Base-by-base conservation (phyloP, 2,113 vertebrate species). In the Passer domesticus region DNA sequence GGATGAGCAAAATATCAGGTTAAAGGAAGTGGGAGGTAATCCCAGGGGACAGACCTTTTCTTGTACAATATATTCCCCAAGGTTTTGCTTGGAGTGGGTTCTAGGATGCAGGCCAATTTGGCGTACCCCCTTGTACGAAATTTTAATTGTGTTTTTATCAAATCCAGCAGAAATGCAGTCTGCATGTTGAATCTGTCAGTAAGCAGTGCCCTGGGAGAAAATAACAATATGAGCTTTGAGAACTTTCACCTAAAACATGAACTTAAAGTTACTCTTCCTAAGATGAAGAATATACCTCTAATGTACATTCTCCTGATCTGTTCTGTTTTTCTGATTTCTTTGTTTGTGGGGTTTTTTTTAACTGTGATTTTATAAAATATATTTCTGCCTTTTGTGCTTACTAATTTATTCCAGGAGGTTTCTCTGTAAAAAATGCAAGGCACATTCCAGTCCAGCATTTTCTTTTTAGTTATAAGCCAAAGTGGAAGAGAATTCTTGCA, bases 141-240 rank as follows among this genome's bases (percentile, higher is more conserved):
- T 97, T 98, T 98, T 98, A 98, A 98, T 98, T 98, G 97, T 97
- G 96, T 96, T 97, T 98, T 98, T 97, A 98, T 97, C 96, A 98
- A 98, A 97, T 95, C 85, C 96, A 96, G 85, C 96, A 98, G 94
- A 96, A 98, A 97, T 95, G 92, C 96, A 89, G 89, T 90, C 94
- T 49, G 91, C 87, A 60, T 94, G 88, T 94, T 97, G 90, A 97
- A 97, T 97, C 85, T 95, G 88, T 95, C 92, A 91, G 75, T 64
- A 96, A 83, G 81, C 89, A 97, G 50, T 33, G 52, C 79, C 52
- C 73, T 87, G 47, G 79, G 59, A 94, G 77, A 86, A 94, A 87
- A 95, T 55, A 96, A 86, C 64, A 92, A 72, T 44, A 59, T 78
- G 52, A 91, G 87, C 79, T 86, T 86, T 86, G 64, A 91, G 75